Evolutionary conservation across 2,888 invertebrate species (phyloP).

Genomic region (Malthinus flaveolus): DNA sequence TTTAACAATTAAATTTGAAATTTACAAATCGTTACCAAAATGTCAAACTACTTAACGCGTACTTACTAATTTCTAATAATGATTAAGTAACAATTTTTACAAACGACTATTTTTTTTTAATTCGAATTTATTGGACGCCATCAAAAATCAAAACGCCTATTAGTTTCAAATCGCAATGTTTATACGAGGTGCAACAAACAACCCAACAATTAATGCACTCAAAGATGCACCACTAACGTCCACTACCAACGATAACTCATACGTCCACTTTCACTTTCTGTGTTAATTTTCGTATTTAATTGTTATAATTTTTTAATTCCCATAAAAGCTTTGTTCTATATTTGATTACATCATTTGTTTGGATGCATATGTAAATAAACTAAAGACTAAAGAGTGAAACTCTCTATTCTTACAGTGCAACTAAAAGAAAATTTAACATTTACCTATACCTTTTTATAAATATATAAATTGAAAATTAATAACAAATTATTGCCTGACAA

Average conservation of each 20-base stretch:
- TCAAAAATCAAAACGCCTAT: no score
- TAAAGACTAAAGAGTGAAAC: conserved; percentile 1
- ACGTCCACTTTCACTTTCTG: conserved; percentile 19
- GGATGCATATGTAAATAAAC: conserved; percentile 1
- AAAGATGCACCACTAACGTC: no score
- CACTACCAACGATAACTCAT: neutral
- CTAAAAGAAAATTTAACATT: neutral
- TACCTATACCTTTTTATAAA: neutral
- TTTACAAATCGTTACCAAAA: no score
- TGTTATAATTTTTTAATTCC: conserved; percentile 11
- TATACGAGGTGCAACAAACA: no score
- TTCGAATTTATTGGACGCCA: no score
- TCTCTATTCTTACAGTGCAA: neutral
- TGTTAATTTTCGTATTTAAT: conserved; percentile 14
- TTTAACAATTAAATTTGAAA: no score
- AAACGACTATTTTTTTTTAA: no score
- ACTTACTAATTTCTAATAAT: no score
- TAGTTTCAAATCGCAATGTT: no score
- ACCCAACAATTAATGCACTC: no score
- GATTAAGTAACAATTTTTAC: no score
- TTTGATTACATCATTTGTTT: conserved; percentile 15
- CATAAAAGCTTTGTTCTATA: conserved; percentile 22
- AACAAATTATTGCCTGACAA: neutral
- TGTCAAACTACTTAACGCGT: no score
- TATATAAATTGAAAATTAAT: conserved; percentile 1